phyloP scores from a whole-genome alignment of 2,888 invertebrate species.

The Pristionchus mayeri region DNA sequence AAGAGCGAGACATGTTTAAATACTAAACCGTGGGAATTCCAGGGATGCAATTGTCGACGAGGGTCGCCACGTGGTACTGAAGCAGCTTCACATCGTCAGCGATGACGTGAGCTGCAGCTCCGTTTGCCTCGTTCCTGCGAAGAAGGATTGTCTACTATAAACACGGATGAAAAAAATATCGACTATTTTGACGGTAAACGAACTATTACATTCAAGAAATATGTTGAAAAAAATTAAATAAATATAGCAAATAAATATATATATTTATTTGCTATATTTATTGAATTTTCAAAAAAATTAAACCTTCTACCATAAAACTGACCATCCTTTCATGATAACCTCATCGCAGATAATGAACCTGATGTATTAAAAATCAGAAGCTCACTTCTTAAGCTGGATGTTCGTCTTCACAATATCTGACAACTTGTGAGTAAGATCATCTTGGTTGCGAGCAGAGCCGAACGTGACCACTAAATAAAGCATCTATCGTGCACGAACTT shows the following conservation, averaged over 20 bases:
- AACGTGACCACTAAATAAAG: conserved; percentile 89
- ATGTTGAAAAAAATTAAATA: background rate
- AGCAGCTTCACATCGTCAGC: conserved; percentile 96
- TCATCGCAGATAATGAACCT: too few species aligned
- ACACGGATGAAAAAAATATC: too few species aligned
- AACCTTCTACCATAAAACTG: too few species aligned
- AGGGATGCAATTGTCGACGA: conserved; percentile 98
- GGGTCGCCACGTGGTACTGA: conserved; percentile 97
- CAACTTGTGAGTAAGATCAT: conserved; percentile 98
- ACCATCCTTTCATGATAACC: too few species aligned
- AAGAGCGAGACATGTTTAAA: background rate
- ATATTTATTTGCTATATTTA: too few species aligned
- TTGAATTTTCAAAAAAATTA: background rate
- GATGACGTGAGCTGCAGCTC: conserved; percentile 97
- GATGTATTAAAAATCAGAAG: too few species aligned
- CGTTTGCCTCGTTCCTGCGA: conserved; percentile 91
- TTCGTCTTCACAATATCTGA: conserved; percentile 98
- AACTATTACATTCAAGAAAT: too few species aligned
- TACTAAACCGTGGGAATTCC: conserved; percentile 84
- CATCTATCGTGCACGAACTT: background rate
- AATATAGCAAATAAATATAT: too few species aligned
- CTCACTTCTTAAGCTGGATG: conserved; percentile 86
- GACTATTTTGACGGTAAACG: too few species aligned
- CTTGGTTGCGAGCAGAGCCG: conserved; percentile 97
- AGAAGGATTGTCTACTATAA: too few species aligned